phyloP scores from a whole-genome alignment of 2,797 vertebrate species.

The Distichodus sexfasciatus region DNA sequence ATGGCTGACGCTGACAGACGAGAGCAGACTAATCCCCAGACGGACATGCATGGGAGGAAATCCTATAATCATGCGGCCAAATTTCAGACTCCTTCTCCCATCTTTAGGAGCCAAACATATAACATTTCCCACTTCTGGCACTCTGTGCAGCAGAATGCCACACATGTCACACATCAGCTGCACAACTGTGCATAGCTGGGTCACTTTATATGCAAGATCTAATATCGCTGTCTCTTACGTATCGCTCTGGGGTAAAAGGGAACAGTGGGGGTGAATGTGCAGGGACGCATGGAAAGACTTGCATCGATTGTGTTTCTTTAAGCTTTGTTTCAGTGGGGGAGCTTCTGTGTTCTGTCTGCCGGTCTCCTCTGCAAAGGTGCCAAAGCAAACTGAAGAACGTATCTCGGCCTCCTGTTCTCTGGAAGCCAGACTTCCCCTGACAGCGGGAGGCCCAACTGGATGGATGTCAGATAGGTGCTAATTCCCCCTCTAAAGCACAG shows the following conservation, averaged over 20 bases:
- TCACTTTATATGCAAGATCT: constrained; percentile 24
- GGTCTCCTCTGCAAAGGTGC: constrained; percentile 33
- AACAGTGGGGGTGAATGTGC: constrained; percentile 22
- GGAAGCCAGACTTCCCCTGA: constrained; percentile 42
- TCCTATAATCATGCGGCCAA: constrained; percentile 8
- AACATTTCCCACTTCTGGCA: constrained; percentile 39
- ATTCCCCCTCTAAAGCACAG: constrained; percentile 42
- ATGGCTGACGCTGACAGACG: constrained; percentile 42
- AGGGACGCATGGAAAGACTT: constrained; percentile 14
- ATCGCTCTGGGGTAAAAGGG: constrained; percentile 18
- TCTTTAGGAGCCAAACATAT: constrained; percentile 28
- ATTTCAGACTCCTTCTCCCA: constrained; percentile 19
- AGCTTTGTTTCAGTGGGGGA: constrained; percentile 38
- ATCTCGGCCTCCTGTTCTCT: constrained; percentile 44
- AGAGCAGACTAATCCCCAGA: constrained; percentile 43
- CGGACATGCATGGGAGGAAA: constrained; percentile 26
- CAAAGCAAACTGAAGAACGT: constrained; percentile 57
- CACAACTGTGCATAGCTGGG: constrained; percentile 25
- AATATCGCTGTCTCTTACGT: constrained; percentile 22
- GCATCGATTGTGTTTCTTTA: constrained; percentile 39
- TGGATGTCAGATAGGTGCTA: constrained; percentile 39
- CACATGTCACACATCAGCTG: constrained; percentile 23
- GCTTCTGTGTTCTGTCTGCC: constrained; percentile 25
- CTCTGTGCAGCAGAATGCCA: constrained; percentile 18
- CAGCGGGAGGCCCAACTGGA: constrained; percentile 38